Conservation (phyloP, 2,888 invertebrate genomes). For the Drosophila colorata region DNA sequence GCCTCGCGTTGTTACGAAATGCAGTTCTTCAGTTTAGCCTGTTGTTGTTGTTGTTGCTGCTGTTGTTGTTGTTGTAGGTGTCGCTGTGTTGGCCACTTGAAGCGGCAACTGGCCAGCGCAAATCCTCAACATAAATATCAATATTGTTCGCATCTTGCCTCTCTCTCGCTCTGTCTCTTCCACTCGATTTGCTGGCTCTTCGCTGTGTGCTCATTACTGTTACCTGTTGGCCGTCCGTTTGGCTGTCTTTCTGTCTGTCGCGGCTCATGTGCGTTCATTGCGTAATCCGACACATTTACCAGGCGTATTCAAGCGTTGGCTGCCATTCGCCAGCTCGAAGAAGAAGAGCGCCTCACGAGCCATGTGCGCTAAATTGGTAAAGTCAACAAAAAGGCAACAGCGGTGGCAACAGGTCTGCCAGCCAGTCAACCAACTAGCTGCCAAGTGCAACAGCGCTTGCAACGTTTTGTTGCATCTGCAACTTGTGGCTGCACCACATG, state of each 20-base stretch:
- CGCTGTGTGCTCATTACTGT: slow-evolving; percentile 70
- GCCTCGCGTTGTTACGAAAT: slow-evolving; percentile 40
- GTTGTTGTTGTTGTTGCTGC: neutral
- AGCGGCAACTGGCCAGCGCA: slow-evolving; percentile 38
- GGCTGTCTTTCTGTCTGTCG: slow-evolving; percentile 17
- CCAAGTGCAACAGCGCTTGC: slow-evolving; percentile 67
- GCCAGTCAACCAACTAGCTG: slow-evolving; percentile 52
- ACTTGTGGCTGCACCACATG: slow-evolving; percentile 31
- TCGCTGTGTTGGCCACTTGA: slow-evolving; percentile 26
- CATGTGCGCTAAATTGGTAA: slow-evolving; percentile 64
- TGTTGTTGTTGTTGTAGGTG: slow-evolving; percentile 67
- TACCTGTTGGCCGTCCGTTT: slow-evolving; percentile 47
- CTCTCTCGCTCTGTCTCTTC: slow-evolving; percentile 4
- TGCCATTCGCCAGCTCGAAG: slow-evolving; percentile 30
- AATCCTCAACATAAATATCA: slow-evolving; percentile 73
- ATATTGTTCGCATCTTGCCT: slow-evolving; percentile 63
- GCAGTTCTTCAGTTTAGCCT: slow-evolving; percentile 57
- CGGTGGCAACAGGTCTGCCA: slow-evolving; percentile 28
- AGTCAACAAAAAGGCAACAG: slow-evolving; percentile 66
- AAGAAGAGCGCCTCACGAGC: slow-evolving; percentile 46
- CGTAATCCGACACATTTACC: slow-evolving; percentile 77
- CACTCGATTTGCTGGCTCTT: slow-evolving; percentile 18
- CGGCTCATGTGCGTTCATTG: slow-evolving; percentile 77
- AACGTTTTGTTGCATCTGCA: slow-evolving; percentile 34
- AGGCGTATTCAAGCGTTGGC: slow-evolving; percentile 72